Evolutionary conservation across 1,140 invertebrate genomes (phyloP), one percentile per base, ranked within the genome.

Genomic region (Dryas iulia): DNA sequence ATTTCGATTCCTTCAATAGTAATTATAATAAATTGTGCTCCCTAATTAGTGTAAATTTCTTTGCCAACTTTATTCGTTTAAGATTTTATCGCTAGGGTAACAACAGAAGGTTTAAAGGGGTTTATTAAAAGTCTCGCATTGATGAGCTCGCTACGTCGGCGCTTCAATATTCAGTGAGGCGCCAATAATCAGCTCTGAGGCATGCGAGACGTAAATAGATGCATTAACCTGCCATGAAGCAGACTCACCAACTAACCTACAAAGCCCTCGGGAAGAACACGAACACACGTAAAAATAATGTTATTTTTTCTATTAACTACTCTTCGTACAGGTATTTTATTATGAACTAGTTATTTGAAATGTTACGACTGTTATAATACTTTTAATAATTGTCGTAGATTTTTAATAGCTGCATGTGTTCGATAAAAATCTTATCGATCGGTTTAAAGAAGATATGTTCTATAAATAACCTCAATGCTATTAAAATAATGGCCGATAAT

Each of bases 201-300:
- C 79, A 79, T 76, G 81, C 74, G 72, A 73, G 70, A 39, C 76
- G 74, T 73, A 85, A 87, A 84, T 84, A 86, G 81, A 77, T 58
- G 71, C 75, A 76, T 81, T 79, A 78, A 84, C 74, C 73, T 74
- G 77, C 74, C 71, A 58, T 65, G 66, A 71, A 71, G 66, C 74
- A 72, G 60, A 72, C 77, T 83, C 77, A 79, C 83, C 82, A 87
- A 88, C 81, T 86, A 89, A 89, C 85, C 83, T 73, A 90, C 78
- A 84, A 78, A 88, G 78, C 81, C 79, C 76, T 70, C 47, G 69
- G 76, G 78, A 81, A 71, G 67, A 78, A 74, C 68, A 60, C 63
- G 69, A 80, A 78, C 74, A 79, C 72, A 71, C 63, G 78, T 74
- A 81, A 82, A 78, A 77, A 81, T 78, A 66, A 77, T 72, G 64